Base-by-base conservation (phyloP, 2,113 vertebrate species). In the Sebastes schlegelii region DNA sequence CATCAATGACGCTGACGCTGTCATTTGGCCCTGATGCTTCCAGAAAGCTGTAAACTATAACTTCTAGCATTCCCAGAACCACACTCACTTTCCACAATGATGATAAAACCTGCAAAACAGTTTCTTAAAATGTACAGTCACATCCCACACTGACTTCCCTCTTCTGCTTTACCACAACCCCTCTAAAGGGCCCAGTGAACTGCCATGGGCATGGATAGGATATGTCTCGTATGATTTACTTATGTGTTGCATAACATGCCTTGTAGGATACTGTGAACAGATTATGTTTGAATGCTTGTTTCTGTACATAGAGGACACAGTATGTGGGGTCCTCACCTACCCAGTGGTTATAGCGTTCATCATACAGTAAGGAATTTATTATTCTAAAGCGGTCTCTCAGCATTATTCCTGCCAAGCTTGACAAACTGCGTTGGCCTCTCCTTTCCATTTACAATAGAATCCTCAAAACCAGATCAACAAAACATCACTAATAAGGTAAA, bases 171-270 rank as follows among this genome's bases (percentile, higher is more conserved):
- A 51, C 40, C 48, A 14, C 2, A 34, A 26, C 34, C 60, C 34
- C 10, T 62, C 8, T 17, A 21, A 16, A 17, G n/a, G 74, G 49
- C 63, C 51, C 14, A 4, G 26, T 17, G 0, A 58, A 75, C 9
- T 40, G 2, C 82, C 77, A 7, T 1, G 8, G 80, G 77, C 80
- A 34, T 57, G 68, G 3, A 66, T 62, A 51, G 2, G 51, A 34
- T 34, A 42, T n/a, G 57, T 84, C 77, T 48, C 40, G 5, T 74
- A 48, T 57, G n/a, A 62, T 86, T 80, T 48, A 80, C 60, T 54
- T 64, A 34, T 48, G 16, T 63, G 52, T 80, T 83, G 42, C 43
- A 4, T 70, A 70, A 85, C 40, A 49, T 62, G 75, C 5, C 83
- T 64, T 17, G 60, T 8, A 49, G 87, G 66, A 52, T 1, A 1